Evolutionary conservation across 1,140 invertebrate genomes (phyloP), one percentile per base, ranked within the genome.

Genomic region (Drosophila oshimai): DNA sequence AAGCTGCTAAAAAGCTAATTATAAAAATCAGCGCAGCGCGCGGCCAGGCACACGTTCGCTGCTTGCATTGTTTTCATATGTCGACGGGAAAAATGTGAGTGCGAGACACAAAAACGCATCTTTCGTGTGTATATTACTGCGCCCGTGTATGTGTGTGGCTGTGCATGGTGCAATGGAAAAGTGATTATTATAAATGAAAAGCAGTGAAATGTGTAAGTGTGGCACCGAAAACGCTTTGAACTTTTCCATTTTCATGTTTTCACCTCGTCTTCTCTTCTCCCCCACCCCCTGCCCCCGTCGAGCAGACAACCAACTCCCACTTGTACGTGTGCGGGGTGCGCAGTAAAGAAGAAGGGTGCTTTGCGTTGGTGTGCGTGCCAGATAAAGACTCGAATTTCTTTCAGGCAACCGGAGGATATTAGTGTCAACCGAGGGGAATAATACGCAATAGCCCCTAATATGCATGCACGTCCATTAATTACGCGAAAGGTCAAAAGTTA

Each of bases 1-100:
- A 84, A 78, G 79, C 78, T 84, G 79, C 79, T 83, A 84, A 83
- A 83, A 83, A 84, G 80, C 80, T 86, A 86, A 80, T 80, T 86
- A 87, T 86, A 86, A 86, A 86, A 87, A 87, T 87, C 81, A 86
- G 80, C 80, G 80, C 80, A 86, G 60, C 65, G 47, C 72, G 49
- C 72, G 41, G 37, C 34, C 42, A 46, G 39, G 22, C 20, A 37
- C 20, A 28, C 51, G 33, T 46, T 73, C 41, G 64, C 51, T 78
- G 49, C 36, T 24, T 68, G 61, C 62, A 79, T 79, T 79, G 69
- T 79, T 78, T 74, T 73, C 49, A 20, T 7, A 68, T 37, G 53
- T 50, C 33, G 36, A 57, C 58, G 31, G 53, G 57, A 81, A 86
- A 73, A 61, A 80, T 87, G 83, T 87, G 69, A 81, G 58, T 65